Base-by-base conservation (phyloP, 2,113 vertebrate species). In the Eudorcas thomsonii region DNA sequence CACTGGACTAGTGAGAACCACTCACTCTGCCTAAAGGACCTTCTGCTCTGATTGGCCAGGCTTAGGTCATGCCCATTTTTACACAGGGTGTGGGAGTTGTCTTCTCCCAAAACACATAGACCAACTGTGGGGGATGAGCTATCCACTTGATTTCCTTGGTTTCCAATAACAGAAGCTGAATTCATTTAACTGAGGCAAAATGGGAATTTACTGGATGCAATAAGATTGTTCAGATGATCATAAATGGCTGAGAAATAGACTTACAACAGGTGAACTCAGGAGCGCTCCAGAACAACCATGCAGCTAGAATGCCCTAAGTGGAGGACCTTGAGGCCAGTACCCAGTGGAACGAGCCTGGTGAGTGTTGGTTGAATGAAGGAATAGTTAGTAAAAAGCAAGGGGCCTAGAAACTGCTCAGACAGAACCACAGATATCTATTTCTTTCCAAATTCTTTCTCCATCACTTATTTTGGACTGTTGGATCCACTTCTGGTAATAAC, bases 231-330 rank as follows among this genome's bases (percentile, higher is more conserved):
- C 28, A 25, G 19, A 17, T 33, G n/a, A 8, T 45, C 48, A 60
- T 57, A 86, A 8, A 26, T 52, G 50, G 7, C 57, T 60, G 90
- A 67, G 74, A 95, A 52, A 50, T 17, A 80, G 77, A 28, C 30
- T 19, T 54, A 54, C 28, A 36, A 50, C 26, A 36, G 33, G 67
- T 28, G 54, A 39, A n/a, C 45, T 25, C 54, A 28, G 87, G 43
- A n/a, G 14, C 0, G 1, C 14, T 74, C 45, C 43, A 48, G 81
- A 85, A 3, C 1, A 11, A 26, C 26, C 6, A 0, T 48, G n/a
- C 17, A 36, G 67, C 17, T 52, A 67, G 39, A 57, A 23, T 26
- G 36, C 26, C 23, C n/a, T 30, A 48, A 23, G 39, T 10, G 43
- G 39, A 36, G 88, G 57, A 62, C 77, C 57, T 39, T 36, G 64